These are phyloP conservation scores for Aphidius colemani DNA, from an alignment of 2,888 invertebrate genomes.

Conservation along the genomic window DNA sequence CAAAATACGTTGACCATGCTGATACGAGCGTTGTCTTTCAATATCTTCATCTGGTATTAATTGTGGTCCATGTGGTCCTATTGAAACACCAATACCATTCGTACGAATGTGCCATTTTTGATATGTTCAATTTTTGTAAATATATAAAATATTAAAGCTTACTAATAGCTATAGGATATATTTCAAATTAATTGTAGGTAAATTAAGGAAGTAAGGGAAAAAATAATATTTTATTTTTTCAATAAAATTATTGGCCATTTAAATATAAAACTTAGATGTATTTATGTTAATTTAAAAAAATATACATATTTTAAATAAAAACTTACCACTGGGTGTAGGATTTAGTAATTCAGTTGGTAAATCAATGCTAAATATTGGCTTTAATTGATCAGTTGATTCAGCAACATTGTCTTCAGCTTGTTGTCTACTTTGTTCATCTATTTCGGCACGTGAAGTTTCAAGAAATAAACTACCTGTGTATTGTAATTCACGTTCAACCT, in stretches of 20 bases:
- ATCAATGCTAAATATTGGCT: slow-evolving; percentile 63
- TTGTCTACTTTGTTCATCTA: slow-evolving; percentile 42
- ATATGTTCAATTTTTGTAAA: background rate
- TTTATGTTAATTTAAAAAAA: too few species aligned
- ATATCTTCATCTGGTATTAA: slow-evolving; percentile 59
- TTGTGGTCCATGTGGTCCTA: slow-evolving; percentile 58
- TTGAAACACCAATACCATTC: slow-evolving; percentile 34
- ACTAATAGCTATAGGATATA: background rate
- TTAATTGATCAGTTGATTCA: slow-evolving; percentile 49
- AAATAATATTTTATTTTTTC: too few species aligned
- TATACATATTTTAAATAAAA: background rate
- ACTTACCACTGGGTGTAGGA: slow-evolving; percentile 45
- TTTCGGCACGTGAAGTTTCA: slow-evolving; percentile 37
- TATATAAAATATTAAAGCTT: too few species aligned
- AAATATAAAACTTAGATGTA: too few species aligned
- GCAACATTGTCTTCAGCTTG: slow-evolving; percentile 45
- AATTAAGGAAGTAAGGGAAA: background rate
- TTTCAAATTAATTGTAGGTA: background rate
- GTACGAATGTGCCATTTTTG: slow-evolving; percentile 30
- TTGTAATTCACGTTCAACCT: slow-evolving; percentile 72
- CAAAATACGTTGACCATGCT: slow-evolving; percentile 37
- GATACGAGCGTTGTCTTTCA: slow-evolving; percentile 42
- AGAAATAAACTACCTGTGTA: slow-evolving; percentile 59
- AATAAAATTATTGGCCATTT: too few species aligned
- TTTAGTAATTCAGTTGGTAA: slow-evolving; percentile 52